phyloP scores from a whole-genome alignment of 2,797 vertebrate genomes.

The Betta splendens region DNA sequence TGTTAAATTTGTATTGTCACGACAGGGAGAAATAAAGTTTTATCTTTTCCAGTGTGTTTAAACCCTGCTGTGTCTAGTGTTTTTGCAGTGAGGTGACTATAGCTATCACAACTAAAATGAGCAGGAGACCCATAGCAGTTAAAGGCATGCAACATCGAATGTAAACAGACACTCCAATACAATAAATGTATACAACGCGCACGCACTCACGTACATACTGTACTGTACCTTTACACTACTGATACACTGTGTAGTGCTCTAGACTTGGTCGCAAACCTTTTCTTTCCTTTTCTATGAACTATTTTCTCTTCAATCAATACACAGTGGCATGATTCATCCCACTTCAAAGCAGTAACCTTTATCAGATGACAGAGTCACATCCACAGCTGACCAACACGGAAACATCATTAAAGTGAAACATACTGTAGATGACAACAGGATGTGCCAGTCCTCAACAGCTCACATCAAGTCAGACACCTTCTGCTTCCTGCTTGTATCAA shows the following conservation, averaged over 20 bases:
- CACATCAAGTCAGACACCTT: conserved; percentile 51
- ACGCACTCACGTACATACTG: no score
- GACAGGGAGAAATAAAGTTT: conserved; percentile 84
- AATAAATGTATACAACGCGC: no score
- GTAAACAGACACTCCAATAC: no score
- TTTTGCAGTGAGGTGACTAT: no score
- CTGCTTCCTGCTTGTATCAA: conserved; percentile 26
- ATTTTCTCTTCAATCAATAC: conserved; percentile 52
- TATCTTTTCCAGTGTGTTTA: conserved; percentile 84
- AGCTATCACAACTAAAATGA: no score
- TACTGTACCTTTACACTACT: no score
- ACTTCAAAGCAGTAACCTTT: conserved; percentile 39
- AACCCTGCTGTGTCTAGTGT: conserved; percentile 61
- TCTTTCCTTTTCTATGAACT: conserved; percentile 16
- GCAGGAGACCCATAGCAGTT: no score
- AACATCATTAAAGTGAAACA: conserved; percentile 59
- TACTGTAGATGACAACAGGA: conserved; percentile 20
- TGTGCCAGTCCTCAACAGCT: conserved; percentile 48
- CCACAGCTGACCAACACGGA: conserved; percentile 11
- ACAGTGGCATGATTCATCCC: conserved; percentile 19
- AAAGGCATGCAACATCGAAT: no score
- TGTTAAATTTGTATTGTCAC: conserved; percentile 85
- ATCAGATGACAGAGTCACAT: conserved; percentile 18
- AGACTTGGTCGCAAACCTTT: no score
- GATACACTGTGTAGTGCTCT: no score